Evolutionary conservation across 2,113 vertebrate genomes (phyloP).

Genomic region (Vidua macroura): DNA sequence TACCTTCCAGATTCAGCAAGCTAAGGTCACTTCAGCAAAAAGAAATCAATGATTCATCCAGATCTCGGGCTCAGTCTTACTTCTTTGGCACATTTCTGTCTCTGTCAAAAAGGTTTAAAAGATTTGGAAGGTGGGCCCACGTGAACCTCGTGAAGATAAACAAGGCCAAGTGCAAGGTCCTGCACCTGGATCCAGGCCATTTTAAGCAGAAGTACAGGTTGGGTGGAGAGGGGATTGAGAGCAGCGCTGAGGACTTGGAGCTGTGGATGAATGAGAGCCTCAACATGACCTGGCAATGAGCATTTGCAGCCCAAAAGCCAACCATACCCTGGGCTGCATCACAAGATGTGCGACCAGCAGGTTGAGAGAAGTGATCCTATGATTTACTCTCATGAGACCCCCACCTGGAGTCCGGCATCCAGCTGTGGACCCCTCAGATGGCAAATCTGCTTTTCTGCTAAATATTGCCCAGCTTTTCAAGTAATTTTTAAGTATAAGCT

Average conservation of each 20-base stretch:
- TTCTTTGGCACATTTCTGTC: neutral
- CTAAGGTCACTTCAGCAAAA: neutral
- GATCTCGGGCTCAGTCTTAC: neutral
- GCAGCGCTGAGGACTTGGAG: neutral
- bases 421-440: too few species aligned
- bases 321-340: neutral
- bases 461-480: neutral
- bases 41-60: neutral
- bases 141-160: neutral
- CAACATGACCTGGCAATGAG: neutral
- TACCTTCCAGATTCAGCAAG: neutral
- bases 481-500: neutral
- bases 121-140: neutral
- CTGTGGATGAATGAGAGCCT: neutral
- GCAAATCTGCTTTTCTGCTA: neutral
- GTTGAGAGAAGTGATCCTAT: neutral
- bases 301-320: neutral
- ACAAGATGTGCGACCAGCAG: neutral
- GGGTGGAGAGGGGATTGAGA: neutral
- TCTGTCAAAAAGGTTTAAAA: neutral
- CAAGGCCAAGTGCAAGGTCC: neutral
- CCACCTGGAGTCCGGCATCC: too few species aligned
- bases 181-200: neutral
- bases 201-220: neutral
- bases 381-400: neutral